phyloP scores from a whole-genome alignment of 2,797 vertebrate genomes.

The Gymnothorax reevesii region DNA sequence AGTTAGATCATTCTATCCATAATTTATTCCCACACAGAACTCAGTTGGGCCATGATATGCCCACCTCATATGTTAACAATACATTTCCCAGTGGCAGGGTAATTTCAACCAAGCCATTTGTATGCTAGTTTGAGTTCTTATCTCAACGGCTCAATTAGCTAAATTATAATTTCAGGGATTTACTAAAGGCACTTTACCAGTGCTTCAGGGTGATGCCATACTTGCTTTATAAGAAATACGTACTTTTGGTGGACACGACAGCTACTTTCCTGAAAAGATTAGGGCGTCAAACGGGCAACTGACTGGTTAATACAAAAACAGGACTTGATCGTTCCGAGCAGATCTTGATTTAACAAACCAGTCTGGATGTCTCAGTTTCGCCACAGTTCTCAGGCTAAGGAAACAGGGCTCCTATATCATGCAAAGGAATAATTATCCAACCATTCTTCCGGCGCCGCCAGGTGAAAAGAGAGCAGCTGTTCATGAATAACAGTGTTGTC shows the following conservation, averaged over 20 bases:
- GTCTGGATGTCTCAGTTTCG: neutral
- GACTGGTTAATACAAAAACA: neutral
- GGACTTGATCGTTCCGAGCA: neutral
- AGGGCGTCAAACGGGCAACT: neutral
- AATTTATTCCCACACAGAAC: neutral
- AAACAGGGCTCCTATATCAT: neutral
- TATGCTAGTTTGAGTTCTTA: neutral
- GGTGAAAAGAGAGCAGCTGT: slow-evolving; percentile 13
- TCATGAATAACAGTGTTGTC: neutral
- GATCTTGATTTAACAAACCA: neutral
- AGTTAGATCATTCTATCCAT: neutral
- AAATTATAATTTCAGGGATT: neutral
- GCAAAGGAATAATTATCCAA: neutral
- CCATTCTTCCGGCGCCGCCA: neutral
- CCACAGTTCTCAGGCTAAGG: neutral
- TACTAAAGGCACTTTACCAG: neutral
- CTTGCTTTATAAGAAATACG: neutral
- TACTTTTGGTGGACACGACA: neutral
- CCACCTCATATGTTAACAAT: no score
- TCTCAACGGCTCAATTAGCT: neutral
- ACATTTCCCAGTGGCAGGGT: no score
- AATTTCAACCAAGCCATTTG: neutral
- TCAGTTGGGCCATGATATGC: neutral
- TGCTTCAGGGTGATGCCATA: neutral
- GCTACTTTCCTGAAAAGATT: neutral